Base-by-base conservation (phyloP, 2,113 vertebrate species). In the Oreochromis tanganicae region DNA sequence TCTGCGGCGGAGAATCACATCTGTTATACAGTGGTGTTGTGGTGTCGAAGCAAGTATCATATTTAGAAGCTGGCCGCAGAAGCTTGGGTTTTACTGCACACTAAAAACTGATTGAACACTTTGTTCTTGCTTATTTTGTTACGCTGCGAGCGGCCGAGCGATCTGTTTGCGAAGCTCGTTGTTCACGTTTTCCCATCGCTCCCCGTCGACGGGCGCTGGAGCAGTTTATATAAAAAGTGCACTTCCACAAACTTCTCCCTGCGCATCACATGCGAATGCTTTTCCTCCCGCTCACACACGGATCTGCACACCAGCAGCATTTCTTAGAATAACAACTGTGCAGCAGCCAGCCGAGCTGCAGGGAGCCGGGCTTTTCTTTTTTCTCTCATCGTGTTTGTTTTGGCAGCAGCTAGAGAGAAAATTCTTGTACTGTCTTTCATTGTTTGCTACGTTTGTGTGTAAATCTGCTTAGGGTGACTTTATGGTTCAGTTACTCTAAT, bases 21-120 rank as follows among this genome's bases (percentile, higher is more conserved):
- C 87, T 90, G 86, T 88, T 80, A 10, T 78, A 46, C 85, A 48
- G 81, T 8, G 57, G 73, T 52, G 83, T 73, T 82, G 81, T 85
- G 83, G 63, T 43, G 66, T 55, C 10, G 52, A 57, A 86, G 81
- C 63, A 48, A 48, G 36, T 59, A 75, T 91, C 80, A 83, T 81
- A 80, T 88, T 93, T 90, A 89, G 88, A 85, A 86, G 73, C 75
- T n/a, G 46, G 79, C 84, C 81, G 4, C 75, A 86, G 61, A 84
- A 85, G 83, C 29, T 52, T 17, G 6, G 41, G 3, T 46, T 41
- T 85, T 66, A 24, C 78, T 50, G 59, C 50, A n/a, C 21, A 36
- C 41, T 86, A 7, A 81, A 75, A 59, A 75, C 57, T 29, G 66
- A 29, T 9, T 19, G 38, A 71, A 11, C 38, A n/a, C 11, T 78